A percentile compares a stretch with the other conserved stretches of the same genome.
phyloP scores from a whole-genome alignment of 2,888 invertebrate species.

The Clusia tigrina region DNA sequence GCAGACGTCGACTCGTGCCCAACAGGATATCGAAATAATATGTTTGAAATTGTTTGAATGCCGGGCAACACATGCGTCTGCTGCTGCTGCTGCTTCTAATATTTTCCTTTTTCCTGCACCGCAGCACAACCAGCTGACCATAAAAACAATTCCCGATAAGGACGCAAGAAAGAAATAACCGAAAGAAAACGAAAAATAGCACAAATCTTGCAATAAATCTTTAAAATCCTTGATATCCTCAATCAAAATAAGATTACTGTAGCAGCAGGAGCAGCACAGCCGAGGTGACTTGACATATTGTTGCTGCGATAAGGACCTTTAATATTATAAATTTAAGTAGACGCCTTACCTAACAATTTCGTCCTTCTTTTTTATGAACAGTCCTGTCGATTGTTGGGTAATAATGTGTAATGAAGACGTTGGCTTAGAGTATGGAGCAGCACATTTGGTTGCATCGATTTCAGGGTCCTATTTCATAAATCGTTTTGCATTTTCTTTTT shows the following conservation, averaged over 20 bases:
- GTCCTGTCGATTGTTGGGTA: too few species aligned
- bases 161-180: neutral
- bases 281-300: conserved; percentile 18
- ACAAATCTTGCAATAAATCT: conserved; percentile 29
- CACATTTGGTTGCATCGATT: too few species aligned
- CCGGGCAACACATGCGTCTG: neutral
- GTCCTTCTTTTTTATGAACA: too few species aligned
- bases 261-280: conserved; percentile 1
- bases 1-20: conserved; percentile 4
- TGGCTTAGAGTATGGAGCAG: too few species aligned
- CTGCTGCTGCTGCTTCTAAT: neutral
- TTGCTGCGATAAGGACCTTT: conserved; percentile 14
- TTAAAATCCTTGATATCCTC: conserved; percentile 26
- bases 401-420: too few species aligned
- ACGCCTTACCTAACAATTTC: too few species aligned
- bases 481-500: too few species aligned
- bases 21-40: neutral
- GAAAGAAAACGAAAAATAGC: neutral
- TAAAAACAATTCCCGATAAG: conserved; percentile 18
- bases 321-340: too few species aligned
- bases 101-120: conserved; percentile 10
- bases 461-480: too few species aligned
- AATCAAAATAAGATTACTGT: conserved; percentile 16
- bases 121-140: conserved; percentile 27
- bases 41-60: neutral